Base-by-base conservation (phyloP, 1,140 invertebrate genomes). In the Dreissena polymorpha region DNA sequence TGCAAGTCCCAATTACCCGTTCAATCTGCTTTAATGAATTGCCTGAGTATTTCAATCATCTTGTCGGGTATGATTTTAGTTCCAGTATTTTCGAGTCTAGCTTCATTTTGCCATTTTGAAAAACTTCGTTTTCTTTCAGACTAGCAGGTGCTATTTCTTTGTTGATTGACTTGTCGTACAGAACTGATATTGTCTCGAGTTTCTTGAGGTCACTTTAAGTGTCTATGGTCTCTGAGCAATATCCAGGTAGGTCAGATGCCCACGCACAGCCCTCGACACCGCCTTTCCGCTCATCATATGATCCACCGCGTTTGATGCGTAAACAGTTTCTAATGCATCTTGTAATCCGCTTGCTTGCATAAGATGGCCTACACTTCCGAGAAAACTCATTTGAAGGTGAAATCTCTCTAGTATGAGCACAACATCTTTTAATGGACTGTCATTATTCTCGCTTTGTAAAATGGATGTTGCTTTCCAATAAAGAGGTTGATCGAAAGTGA, bases 231-330 rank as follows among this genome's bases (percentile, higher is more conserved):
- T n/a, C 68, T 72, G 21, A 23, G 16, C 21, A 18, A 14, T 21
- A 65, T 65, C 27, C 21, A 0, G 21, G 3, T 39, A 39, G 39
- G 39, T 39, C 39, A 92, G 86, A 90, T 93, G 92, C 51, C 81
- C 93, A 85, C 93, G 69, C 6, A 93, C 83, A 53, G 90, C 89
- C 87, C 92, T 86, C 21, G 90, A 78, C 87, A 91, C 93, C 65
- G 91, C 86, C 93, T 89, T 29, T 91, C 89, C 71, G 71, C 75
- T 67, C 93, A 73, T 85, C 23, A 91, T 91, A 88, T 92, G 89
- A 2, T 88, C 86, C 29, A 89, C 88, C 51, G 87, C 89, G 64
- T 86, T 83, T 73, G 70, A 57, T 8, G 72, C 87, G 85, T 82
- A 88, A 8, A 88, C 69, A n/a, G 74, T 63, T 39, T 88, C 83